Percentiles rank a stretch among this genome's conserved stretches.
These are phyloP conservation scores for Maconellicoccus hirsutus DNA, from an alignment of 1,140 invertebrate genomes.

Conservation along the genomic window DNA sequence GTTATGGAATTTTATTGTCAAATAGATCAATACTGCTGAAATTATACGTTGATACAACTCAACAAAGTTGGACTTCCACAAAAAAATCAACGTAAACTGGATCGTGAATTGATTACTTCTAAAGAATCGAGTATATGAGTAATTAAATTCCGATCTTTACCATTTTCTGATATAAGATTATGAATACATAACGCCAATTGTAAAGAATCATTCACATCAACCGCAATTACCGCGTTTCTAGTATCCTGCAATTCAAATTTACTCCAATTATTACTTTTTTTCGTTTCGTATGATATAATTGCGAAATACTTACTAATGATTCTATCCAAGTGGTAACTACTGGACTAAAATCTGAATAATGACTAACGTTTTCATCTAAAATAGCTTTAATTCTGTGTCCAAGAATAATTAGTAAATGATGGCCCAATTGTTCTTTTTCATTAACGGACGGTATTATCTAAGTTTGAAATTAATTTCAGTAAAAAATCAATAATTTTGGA, in stretches of 20 bases:
- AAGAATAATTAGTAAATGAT: slow-evolving; percentile 52
- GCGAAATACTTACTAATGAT: slow-evolving; percentile 45
- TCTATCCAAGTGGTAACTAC: slow-evolving; percentile 55
- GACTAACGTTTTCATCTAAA: background rate
- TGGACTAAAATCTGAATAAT: slow-evolving; percentile 48
- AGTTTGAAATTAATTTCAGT: slow-evolving; percentile 28
- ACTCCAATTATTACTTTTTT: too few relatives aligned
- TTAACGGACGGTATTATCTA: slow-evolving; percentile 49
- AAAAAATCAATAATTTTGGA: background rate
- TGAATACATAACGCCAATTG: slow-evolving; percentile 10
- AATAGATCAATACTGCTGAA: background rate
- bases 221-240: background rate
- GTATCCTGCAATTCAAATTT: background rate
- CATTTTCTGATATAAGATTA: slow-evolving; percentile 30
- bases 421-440: slow-evolving; percentile 49
- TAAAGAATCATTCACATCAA: slow-evolving; percentile 18
- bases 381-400: slow-evolving; percentile 55
- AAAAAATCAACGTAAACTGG: background rate
- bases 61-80: background rate
- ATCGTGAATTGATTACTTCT: background rate
- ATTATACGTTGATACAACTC: background rate
- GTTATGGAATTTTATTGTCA: background rate
- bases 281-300: too few relatives aligned
- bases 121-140: background rate
- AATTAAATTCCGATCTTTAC: slow-evolving; percentile 24